Conservation (phyloP, 2,888 invertebrate genomes). For the Abrostola tripartita region DNA sequence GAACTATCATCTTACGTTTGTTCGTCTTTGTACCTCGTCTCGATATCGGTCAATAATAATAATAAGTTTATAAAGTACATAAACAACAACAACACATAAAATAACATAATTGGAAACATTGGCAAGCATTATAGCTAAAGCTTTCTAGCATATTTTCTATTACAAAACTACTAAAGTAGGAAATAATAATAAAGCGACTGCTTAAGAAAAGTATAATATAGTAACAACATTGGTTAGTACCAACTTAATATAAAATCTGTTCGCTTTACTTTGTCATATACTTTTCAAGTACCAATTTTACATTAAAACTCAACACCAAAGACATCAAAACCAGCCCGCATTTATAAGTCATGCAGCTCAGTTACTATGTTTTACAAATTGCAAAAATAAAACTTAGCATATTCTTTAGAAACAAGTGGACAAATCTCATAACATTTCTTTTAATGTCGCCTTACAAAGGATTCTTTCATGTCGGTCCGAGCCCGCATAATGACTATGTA, state of each 20-base stretch:
- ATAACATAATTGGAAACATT: no score
- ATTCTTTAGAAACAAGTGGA: conserved; percentile 33
- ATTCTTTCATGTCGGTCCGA: conserved; percentile 40
- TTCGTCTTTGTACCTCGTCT: no score
- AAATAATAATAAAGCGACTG: no score
- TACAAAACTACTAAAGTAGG: no score
- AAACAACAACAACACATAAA: no score
- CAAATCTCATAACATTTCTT: conserved; percentile 43
- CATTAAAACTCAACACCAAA: conserved; percentile 44
- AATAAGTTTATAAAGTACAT: no score
- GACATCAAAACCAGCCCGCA: conserved; percentile 37
- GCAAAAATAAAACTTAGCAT: conserved; percentile 41
- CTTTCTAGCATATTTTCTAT: no score
- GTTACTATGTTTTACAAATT: conserved; percentile 45
- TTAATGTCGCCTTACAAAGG: conserved; percentile 52
- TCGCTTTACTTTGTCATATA: conserved; percentile 17
- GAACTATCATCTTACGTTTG: no score
- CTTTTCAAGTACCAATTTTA: conserved; percentile 32
- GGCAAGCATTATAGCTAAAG: no score
- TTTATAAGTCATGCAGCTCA: conserved; percentile 40
- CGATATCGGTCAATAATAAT: no score
- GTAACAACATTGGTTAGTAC: no score
- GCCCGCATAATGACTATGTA: conserved; percentile 54
- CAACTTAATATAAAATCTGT: conserved; percentile 7
- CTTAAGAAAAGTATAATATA: no score